Evolutionary conservation across 2,888 invertebrate genomes (phyloP).

Genomic region (Campaea margaritaria): DNA sequence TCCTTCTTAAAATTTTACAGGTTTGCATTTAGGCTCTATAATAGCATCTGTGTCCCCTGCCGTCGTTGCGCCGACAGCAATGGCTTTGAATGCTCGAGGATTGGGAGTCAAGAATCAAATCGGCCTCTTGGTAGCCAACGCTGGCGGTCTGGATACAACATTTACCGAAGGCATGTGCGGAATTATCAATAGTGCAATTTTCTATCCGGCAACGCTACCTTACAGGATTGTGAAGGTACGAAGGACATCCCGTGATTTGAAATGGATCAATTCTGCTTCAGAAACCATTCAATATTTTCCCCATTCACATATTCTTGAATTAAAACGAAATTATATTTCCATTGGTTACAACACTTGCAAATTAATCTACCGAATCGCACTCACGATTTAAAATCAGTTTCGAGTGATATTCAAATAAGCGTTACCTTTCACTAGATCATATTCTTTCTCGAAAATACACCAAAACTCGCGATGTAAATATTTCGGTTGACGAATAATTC

Average conservation of each 20-base stretch:
- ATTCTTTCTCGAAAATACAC: too few species aligned
- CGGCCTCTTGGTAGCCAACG: slow-evolving; percentile 96
- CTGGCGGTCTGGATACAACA: slow-evolving; percentile 97
- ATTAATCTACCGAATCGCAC: too few species aligned
- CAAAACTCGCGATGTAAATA: too few species aligned
- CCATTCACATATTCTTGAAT: too few species aligned
- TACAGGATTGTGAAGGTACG: slow-evolving; percentile 80
- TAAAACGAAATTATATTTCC: too few species aligned
- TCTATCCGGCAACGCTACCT: slow-evolving; percentile 88
- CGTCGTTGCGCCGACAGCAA: slow-evolving; percentile 95
- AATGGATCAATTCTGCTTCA: neutral
- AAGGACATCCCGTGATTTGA: neutral
- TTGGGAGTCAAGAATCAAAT: slow-evolving; percentile 96
- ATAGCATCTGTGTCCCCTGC: slow-evolving; percentile 98
- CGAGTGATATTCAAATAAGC: too few species aligned
- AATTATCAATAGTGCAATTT: slow-evolving; percentile 94
- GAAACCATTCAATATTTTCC: too few species aligned
- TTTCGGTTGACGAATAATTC: too few species aligned
- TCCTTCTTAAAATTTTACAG: slow-evolving; percentile 54
- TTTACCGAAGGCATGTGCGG: slow-evolving; percentile 97
- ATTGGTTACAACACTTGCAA: too few species aligned
- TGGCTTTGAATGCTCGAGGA: slow-evolving; percentile 91
- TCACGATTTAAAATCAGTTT: too few species aligned
- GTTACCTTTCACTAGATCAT: too few species aligned
- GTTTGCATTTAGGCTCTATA: slow-evolving; percentile 92